A percentile compares a stretch with the other conserved stretches of the same genome.
phyloP scores from a whole-genome alignment of 2,797 vertebrate genomes.

The Pelobates cultripes region DNA sequence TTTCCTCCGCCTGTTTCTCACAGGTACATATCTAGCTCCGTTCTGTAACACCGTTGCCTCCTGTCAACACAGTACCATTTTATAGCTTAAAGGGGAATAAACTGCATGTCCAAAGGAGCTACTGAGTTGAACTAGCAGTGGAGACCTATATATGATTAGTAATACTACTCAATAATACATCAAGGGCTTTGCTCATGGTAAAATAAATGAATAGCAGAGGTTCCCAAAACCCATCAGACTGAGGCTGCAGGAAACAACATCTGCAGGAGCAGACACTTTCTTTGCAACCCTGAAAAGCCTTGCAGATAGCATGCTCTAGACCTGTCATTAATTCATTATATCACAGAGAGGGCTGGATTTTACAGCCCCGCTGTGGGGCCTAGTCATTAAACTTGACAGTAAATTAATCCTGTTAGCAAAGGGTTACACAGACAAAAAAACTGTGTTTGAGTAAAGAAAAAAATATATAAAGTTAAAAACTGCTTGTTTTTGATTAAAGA shows the following conservation, averaged over 20 bases:
- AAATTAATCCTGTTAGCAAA: slow-evolving; percentile 40
- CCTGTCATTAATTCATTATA: slow-evolving; percentile 52
- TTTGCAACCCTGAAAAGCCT: slow-evolving; percentile 36
- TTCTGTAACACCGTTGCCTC: too few species aligned
- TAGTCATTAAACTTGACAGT: slow-evolving; percentile 50
- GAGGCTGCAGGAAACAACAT: slow-evolving; percentile 63
- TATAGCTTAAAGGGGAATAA: too few species aligned
- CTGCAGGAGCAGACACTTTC: slow-evolving; percentile 65
- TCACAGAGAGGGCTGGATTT: slow-evolving; percentile 24
- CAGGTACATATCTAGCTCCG: too few species aligned
- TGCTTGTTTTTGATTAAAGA: background rate
- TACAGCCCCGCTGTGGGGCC: slow-evolving; percentile 35
- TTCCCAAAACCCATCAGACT: slow-evolving; percentile 53
- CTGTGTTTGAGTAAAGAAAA: background rate
- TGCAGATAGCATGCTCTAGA: slow-evolving; percentile 20
- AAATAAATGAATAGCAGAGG: slow-evolving; percentile 63
- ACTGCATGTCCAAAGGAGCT: background rate
- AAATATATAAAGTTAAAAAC: background rate
- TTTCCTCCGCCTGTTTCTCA: too few species aligned
- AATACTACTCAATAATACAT: slow-evolving; percentile 45
- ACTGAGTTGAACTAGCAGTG: too few species aligned
- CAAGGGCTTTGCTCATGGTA: slow-evolving; percentile 54
- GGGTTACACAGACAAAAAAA: slow-evolving; percentile 24
- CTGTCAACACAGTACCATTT: too few species aligned
- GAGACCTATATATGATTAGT: slow-evolving; percentile 7